Evolutionary conservation across 2,888 invertebrate genomes (phyloP), one percentile per base, ranked within the genome.

Genomic region (Callyntrura guangdongensis): DNA sequence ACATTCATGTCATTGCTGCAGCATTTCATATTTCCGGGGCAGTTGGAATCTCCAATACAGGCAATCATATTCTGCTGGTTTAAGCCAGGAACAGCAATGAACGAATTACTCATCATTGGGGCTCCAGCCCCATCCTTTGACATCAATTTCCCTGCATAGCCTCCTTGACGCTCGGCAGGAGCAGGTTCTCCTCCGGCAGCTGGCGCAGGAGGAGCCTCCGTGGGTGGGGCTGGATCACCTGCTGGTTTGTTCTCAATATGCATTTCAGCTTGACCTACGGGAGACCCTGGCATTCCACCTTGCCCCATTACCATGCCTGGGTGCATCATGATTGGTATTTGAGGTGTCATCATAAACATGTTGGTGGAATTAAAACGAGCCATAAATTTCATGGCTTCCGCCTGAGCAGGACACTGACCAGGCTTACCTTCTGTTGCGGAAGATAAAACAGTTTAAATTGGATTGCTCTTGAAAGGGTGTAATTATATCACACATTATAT

Each of bases 341-440:
- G 36, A 36, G 74, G 83, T 25, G 56, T 45, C 79, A 87, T 84
- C 25, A 56, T 53, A 59, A 86, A 20, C 27, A 83, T 45, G 53
- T 82, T 56, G 45, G 87, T 74, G 0, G 83, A 25, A 25, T 90
- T 86, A 22, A 82, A 67, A 1, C 90, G 69, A 6, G 36, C 53
- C 87, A 64, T 64, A 25, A 85, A 91, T 49, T 91, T 91, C 90
- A 91, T 92, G 3, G 92, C 93, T 14, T 86, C 81, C 12, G 49
- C 81, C 83, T 93, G 82, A 72, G 92, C 91, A 22, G 93, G 93
- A 83, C 93, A 93, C 56, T 92, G 86, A 9, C 93, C 93, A 14
- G 93, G 93, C 69, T 92, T 92, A 11, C 89, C 92, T 5, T 92
- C 93, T 93, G 56, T 17, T 25, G 6, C 56, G 11, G 14, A 14